A percentile compares a stretch with the other conserved stretches of the same genome.
phyloP scores from a whole-genome alignment of 2,113 vertebrate species.

The Cyanoderma ruficeps region DNA sequence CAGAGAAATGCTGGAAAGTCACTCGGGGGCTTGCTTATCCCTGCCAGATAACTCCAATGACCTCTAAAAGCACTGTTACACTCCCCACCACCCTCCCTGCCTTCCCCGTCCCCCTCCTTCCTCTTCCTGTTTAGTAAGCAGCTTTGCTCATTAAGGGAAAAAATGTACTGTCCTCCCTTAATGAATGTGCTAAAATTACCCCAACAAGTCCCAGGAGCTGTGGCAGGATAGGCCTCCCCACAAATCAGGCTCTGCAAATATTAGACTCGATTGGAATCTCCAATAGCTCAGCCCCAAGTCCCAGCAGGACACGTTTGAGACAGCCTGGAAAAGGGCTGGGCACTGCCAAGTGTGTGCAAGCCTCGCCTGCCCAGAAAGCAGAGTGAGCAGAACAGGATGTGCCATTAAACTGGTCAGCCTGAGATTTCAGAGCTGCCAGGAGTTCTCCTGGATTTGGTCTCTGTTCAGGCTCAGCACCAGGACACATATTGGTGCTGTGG shows the following conservation, averaged over 20 bases:
- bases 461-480: neutral
- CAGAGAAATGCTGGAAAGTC: neutral
- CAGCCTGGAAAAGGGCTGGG: neutral
- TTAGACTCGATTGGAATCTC: conserved; percentile 9
- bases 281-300: conserved; percentile 6
- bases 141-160: conserved; percentile 47
- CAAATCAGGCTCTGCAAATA: conserved; percentile 7
- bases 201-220: neutral
- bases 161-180: conserved; percentile 4
- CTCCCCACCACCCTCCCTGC: neutral
- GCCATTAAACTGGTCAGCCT: neutral
- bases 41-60: neutral
- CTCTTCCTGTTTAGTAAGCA: conserved; percentile 35
- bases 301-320: neutral
- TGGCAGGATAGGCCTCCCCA: neutral
- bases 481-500: neutral
- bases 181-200: conserved; percentile 35
- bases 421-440: neutral
- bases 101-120: neutral
- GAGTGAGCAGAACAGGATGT: neutral
- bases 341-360: neutral
- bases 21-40: neutral
- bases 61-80: conserved; percentile 15
- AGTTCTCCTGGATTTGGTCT: neutral
- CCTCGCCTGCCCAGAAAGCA: fast-evolving